Evolutionary conservation across 2,797 vertebrate species (phyloP).

Genomic region (Menidia menidia): DNA sequence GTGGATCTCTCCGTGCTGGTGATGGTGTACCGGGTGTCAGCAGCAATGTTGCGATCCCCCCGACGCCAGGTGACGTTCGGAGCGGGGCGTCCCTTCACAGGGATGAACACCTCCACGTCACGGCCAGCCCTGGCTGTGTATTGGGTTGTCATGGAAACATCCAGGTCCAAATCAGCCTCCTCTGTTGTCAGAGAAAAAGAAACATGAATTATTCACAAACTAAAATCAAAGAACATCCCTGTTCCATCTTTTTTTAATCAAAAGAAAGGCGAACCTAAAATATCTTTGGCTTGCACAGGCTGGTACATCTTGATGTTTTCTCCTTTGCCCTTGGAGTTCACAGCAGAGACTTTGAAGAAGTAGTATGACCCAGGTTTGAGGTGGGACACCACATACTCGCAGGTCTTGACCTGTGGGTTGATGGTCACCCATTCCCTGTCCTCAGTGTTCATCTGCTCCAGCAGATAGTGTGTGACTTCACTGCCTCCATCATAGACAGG

Average conservation of each 20-base stretch:
- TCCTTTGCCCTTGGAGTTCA: conserved; percentile 93
- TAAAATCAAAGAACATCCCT: neutral
- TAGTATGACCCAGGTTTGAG: conserved; percentile 93
- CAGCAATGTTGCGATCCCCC: conserved; percentile 90
- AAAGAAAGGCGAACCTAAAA: conserved; percentile 87
- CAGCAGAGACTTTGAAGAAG: conserved; percentile 92
- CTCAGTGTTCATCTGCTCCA: conserved; percentile 89
- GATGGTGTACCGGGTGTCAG: conserved; percentile 90
- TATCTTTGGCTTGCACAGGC: conserved; percentile 95
- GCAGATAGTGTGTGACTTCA: conserved; percentile 88
- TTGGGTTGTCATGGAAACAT: conserved; percentile 93
- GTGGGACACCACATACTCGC: conserved; percentile 94
- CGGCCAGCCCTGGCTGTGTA: conserved; percentile 90
- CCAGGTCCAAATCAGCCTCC: conserved; percentile 95
- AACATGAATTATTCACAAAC: neutral
- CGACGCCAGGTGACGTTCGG: conserved; percentile 96
- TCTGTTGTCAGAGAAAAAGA: conserved; percentile 82
- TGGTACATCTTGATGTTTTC: conserved; percentile 93
- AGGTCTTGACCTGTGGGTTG: conserved; percentile 92
- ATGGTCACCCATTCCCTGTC: conserved; percentile 92
- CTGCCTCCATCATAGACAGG: conserved; percentile 97
- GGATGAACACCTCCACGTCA: conserved; percentile 91
- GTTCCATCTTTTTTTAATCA: neutral
- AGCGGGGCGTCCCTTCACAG: conserved; percentile 93
- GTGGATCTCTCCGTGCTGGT: conserved; percentile 92